Base-by-base conservation (phyloP, 2,113 vertebrate genomes). In the Mixornis gularis region DNA sequence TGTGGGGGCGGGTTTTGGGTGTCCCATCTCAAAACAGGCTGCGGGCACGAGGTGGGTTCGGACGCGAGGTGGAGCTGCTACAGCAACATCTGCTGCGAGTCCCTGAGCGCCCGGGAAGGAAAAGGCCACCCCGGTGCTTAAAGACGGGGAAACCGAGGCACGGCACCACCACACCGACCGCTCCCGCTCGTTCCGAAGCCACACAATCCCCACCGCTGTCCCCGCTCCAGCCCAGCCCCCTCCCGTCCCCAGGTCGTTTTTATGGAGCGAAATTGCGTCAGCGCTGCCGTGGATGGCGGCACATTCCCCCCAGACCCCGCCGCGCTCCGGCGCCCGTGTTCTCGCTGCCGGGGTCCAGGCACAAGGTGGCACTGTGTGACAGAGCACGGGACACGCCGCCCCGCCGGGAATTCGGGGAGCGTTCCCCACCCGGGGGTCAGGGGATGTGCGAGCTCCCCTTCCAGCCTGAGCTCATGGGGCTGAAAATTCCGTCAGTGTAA, bases 311-410 rank as follows among this genome's bases (percentile, higher is more conserved):
- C 4, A 5, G 52, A 20, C 2, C 6, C 5, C 69, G 85, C 4
- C 70, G 1, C 7, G 34, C 64, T 84, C 26, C 2, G 1, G 5
- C 1, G 52, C 20, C 62, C 34, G 56, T 3, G 62, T 1, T 40
- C 1, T 18, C 2, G 3, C 32, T 0, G 58, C n/a, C 51, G 5
- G 25, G 70, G 72, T 79, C 30, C 56, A 8, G 70, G 78, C 20
- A 66, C 92, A 5, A 94, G 95, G 13, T 95, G 93, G 93, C 85
- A 90, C 93, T 80, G 83, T 89, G 92, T 5, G 69, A 85, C 85
- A 91, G 73, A 2, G 13, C 87, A 25, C 7, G 4, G 48, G 48
- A 36, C 72, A 1, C 34, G 0, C 44, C 52, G 41, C 46, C 2
- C 13, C 25, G 22, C 17, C 7, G 1, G 9, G 12, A n/a, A 13